Evolutionary conservation across 2,797 vertebrate genomes (phyloP), one percentile per base, ranked within the genome.

Genomic region (Sarcoramphus papa): DNA sequence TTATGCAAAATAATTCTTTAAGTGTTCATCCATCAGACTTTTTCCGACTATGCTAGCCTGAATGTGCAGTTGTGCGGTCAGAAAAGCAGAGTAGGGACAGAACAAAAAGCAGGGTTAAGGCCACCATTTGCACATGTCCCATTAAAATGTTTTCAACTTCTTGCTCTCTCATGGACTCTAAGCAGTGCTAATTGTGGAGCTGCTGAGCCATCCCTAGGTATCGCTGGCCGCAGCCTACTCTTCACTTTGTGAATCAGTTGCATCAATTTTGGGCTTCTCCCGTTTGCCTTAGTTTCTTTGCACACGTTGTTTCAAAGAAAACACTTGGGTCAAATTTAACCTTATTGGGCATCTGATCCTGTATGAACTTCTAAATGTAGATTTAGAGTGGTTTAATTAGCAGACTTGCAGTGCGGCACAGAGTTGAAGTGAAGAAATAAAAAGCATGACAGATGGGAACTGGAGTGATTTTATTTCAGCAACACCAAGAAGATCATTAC

Each of bases 401-500:
- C 25, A 60, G 69, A 51, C 43, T 82, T 79, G 33, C 57, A 83
- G 65, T 59, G 56, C 74, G 76, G 87, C 20, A 16, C 18, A 19
- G 69, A 64, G 40, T 28, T 77, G 48, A 62, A 95, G 24, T 30
- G 62, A 81, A 91, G 68, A 80, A 91, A 81, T 94, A 90, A 94
- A 83, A 91, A 80, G 54, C 69, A 7, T 73, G 86, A 85, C 88
- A 86, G 91, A 73, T 92, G 85, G 51, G 45, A 83, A 84, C 41
- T 43, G 41, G n/a, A 64, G 68, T 82, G 70, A 81, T 91, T 97
- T 92, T 85, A 70, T 92, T 89, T 89, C 60, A 74, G 85, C 59
- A 85, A 47, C 83, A 92, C 41, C 60, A n/a, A 85, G 88, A 88
- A 88, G 65, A 92, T 82, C 70, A 63, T 97, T 96, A 96, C 78